A percentile compares a stretch with the other conserved stretches of the same genome.
These are phyloP conservation scores for Erebia epiphron DNA, from an alignment of 2,888 invertebrate species.

Conservation along the genomic window DNA sequence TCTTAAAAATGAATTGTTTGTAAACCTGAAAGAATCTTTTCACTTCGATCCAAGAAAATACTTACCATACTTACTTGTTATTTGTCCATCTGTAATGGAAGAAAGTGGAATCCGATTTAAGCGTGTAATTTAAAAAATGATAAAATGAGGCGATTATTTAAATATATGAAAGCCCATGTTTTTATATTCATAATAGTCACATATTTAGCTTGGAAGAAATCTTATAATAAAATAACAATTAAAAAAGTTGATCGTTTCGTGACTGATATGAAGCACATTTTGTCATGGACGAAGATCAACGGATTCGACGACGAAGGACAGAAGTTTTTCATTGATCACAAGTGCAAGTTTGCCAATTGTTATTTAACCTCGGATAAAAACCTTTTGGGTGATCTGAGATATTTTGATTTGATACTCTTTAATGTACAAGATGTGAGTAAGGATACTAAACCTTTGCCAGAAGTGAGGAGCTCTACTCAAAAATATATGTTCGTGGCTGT, in stretches of 20 bases:
- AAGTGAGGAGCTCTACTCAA: constrained; percentile 53
- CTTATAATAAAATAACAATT: constrained; percentile 34
- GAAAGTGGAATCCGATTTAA: not conserved
- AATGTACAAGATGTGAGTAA: constrained; percentile 56
- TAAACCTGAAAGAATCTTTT: not conserved
- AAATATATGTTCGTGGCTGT: constrained; percentile 69
- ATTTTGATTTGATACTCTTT: constrained; percentile 68
- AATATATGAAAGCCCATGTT: constrained; percentile 31
- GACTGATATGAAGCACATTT: constrained; percentile 60
- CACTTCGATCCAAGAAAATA: not conserved
- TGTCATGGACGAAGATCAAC: constrained; percentile 61
- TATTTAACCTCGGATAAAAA: constrained; percentile 61
- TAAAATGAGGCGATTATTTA: constrained; percentile 31
- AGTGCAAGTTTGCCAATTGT: constrained; percentile 60
- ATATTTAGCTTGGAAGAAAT: constrained; percentile 34
- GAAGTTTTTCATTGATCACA: constrained; percentile 49
- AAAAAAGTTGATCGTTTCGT: constrained; percentile 54
- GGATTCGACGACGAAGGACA: constrained; percentile 55
- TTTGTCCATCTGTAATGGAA: not conserved
- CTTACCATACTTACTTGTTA: not conserved
- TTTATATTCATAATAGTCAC: constrained; percentile 30
- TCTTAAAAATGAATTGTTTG: constrained; percentile 9
- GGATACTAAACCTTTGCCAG: constrained; percentile 46
- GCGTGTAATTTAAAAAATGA: not conserved
- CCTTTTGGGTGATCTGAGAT: constrained; percentile 55